These are phyloP conservation scores for Acanthoscelides obtectus DNA, from an alignment of 2,888 invertebrate species.

Conservation along the genomic window DNA sequence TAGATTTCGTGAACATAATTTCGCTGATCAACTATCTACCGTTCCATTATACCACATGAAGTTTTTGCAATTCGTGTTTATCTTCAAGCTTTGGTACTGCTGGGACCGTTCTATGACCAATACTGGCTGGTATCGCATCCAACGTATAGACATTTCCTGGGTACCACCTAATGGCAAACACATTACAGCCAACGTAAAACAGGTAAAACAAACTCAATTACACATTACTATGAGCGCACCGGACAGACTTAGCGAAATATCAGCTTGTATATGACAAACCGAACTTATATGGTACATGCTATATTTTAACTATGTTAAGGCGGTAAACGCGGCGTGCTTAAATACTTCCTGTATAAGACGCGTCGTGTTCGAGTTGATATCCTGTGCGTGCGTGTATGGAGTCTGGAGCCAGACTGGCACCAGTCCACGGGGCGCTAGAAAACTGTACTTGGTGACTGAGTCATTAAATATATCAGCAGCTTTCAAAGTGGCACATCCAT, in stretches of 20 bases:
- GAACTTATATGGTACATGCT: neutral
- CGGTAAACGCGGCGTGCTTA: neutral
- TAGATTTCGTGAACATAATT: too few species aligned
- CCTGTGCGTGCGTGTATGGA: neutral
- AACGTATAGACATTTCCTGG: neutral
- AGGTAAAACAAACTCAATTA: neutral
- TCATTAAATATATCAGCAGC: too few species aligned
- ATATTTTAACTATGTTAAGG: neutral
- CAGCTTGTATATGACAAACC: neutral
- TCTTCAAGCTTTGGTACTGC: too few species aligned
- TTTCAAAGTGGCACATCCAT: too few species aligned
- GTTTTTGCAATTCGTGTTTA: too few species aligned
- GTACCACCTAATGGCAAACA: neutral
- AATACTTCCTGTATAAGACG: neutral
- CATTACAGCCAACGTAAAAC: neutral
- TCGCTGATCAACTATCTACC: too few species aligned
- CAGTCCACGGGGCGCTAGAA: neutral
- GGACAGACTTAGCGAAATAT: neutral
- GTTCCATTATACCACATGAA: too few species aligned
- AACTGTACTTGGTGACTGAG: too few species aligned
- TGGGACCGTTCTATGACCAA: neutral
- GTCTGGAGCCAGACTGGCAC: neutral
- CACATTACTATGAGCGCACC: neutral
- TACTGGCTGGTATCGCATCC: neutral
- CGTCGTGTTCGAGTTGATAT: neutral